These are phyloP conservation scores for Xiphophorus couchianus DNA, from an alignment of 2,113 vertebrate genomes.

Conservation along the genomic window DNA sequence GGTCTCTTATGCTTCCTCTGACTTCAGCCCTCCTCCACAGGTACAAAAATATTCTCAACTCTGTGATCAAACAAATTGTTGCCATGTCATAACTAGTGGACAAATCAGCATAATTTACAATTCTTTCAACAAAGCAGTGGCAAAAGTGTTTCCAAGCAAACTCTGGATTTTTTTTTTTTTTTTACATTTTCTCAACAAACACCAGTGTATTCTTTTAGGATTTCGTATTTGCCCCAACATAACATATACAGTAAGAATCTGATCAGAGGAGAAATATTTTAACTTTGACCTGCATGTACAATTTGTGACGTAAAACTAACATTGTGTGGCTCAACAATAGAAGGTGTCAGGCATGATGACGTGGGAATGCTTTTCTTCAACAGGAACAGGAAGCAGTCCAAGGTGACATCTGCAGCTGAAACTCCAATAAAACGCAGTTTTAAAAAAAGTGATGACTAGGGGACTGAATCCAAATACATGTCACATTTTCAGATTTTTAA, in stretches of 20 bases:
- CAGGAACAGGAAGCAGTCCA: background rate
- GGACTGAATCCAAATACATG: background rate
- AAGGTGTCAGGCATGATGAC: background rate
- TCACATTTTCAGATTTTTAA: background rate
- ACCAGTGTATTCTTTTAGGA: background rate
- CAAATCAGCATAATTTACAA: background rate
- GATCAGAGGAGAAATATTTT: background rate
- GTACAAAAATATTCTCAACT: constrained; percentile 29
- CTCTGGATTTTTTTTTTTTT: no score
- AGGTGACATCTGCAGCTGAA: background rate
- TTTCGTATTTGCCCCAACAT: background rate
- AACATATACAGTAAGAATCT: background rate
- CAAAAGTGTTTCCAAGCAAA: background rate
- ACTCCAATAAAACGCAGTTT: background rate
- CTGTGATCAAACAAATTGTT: background rate
- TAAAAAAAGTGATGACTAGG: background rate
- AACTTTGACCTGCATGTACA: background rate
- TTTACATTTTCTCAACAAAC: background rate
- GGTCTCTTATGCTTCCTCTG: constrained; percentile 72
- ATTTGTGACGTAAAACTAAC: background rate
- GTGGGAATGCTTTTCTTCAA: background rate
- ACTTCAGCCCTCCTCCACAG: constrained; percentile 43
- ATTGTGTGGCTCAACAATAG: background rate
- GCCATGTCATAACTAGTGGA: no score
- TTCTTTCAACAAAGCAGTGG: background rate